Evolutionary conservation across 2,113 vertebrate genomes (phyloP).

Genomic region (Larimichthys crocea): DNA sequence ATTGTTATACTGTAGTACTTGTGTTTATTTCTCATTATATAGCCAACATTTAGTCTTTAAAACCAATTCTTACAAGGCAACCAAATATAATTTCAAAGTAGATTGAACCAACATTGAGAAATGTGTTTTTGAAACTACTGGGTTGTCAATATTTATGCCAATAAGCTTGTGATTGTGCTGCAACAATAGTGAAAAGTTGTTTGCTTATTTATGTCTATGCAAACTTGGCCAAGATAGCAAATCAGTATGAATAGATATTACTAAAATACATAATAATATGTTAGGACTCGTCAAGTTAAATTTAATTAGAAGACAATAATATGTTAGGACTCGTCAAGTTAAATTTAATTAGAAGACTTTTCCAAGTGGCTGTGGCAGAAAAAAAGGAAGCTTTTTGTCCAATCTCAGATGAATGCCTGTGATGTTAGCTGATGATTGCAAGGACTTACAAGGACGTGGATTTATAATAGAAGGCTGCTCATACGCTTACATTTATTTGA

Average conservation of each 20-base stretch:
- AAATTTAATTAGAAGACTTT: background rate
- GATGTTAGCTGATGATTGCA: background rate
- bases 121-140: background rate
- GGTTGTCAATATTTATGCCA: background rate
- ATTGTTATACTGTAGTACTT: background rate
- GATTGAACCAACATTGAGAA: background rate
- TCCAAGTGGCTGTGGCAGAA: background rate
- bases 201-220: background rate
- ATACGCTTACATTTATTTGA: too few species aligned
- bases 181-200: background rate
- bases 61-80: background rate
- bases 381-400: background rate
- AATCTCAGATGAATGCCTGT: background rate
- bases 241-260: background rate
- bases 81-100: background rate
- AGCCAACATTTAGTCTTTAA: too few species aligned
- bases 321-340: too few species aligned
- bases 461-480: background rate
- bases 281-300: background rate
- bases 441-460: background rate
- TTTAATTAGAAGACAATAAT: background rate
- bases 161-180: background rate
- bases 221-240: background rate
- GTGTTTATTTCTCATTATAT: slow-evolving; percentile 1
- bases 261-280: background rate